Base-by-base conservation (phyloP, 1,140 invertebrate genomes). In the Druon quercuslanigerum region DNA sequence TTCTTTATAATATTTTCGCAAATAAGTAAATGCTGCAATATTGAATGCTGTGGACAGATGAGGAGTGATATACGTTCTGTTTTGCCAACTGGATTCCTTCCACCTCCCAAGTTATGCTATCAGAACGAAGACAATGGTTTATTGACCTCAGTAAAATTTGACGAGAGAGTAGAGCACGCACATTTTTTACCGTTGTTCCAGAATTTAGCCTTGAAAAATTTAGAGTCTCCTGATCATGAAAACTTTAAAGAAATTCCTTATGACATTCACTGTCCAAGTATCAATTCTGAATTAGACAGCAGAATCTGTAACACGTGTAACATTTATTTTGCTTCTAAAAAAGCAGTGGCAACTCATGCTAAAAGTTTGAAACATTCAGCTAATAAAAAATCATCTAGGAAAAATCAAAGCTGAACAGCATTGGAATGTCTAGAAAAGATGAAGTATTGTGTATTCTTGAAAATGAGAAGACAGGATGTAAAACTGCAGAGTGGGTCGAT, bases 11-110 rank as follows among this genome's bases (percentile, higher is more conserved):
- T n/a, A n/a, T n/a, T n/a, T n/a, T n/a, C n/a, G n/a, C n/a, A 77
- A 17, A 54, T 77, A 19, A 11, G 5, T 20, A 52, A 77, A 40
- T 77, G 70, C 19, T 13, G 17, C 19, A 20, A 51, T 16, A 56
- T 72, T 54, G 14, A 56, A 40, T 72, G 51, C 50, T 77, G 51
- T 56, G 71, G 71, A 13, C 19, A 19, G n/a, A 20, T 46, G 12
- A 51, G 46, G 72, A 71, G 75, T 40, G 25, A 60, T 20, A 25
- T 74, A 19, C 51, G 33, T 6, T 12, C 16, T 12, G 50, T 74
- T 74, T 40, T 74, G n/a, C 20, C 20, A 57, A 17, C 7, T 46
- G 73, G 73, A 20, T 74, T 74, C 57, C 16, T 74, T 70, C 33
- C 33, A 40, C 33, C 33, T 40, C 33, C 7, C 7, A 40, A 40